Base-by-base conservation (phyloP, 2,888 invertebrate genomes). In the Ametastegia equiseti region DNA sequence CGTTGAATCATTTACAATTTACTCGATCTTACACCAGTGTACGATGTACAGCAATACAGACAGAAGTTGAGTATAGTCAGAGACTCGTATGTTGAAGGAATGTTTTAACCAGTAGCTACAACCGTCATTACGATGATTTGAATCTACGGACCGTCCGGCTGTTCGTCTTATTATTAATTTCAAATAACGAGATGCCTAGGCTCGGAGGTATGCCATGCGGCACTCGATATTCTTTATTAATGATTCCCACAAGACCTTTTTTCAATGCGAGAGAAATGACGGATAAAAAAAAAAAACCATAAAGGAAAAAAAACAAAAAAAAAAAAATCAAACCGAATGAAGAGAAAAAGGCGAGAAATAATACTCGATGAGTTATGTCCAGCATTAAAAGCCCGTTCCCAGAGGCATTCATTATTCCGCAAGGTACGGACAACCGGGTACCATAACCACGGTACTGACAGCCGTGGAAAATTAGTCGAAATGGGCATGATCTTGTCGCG, bases 141-240 rank as follows among this genome's bases (percentile, higher is more conserved):
- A 88, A 90, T 90, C 90, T 89, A 86, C 86, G 50, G 60, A 60
- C 60, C 67, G 83, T 80, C 79, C 67, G 83, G 83, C 83, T 67
- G 87, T 87, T 89, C 87, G 89, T 42, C 78, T 78, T 78, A 57
- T 91, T 91, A 91, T 91, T 91, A 91, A 91, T 91, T 91, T 91
- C 90, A 88, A 90, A 90, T 91, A 91, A 90, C 91, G 89, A 91
- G 90, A 89, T 88, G 88, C 89, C 85, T 83, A 30, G 54, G 82
- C 82, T 80, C 80, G 81, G 81, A 87, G 87, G 89, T 87, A 89
- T 88, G 88, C 88, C 87, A 89, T 88, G 88, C 88, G 85, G 86
- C 87, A 87, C 88, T 86, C 85, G 88, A 85, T 89, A 89, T 90
- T 90, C 89, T 90, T 91, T 91, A 91, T 91, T 91, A 91, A 91